phyloP scores from a whole-genome alignment of 2,888 invertebrate genomes.

The Plagodis pulveraria region DNA sequence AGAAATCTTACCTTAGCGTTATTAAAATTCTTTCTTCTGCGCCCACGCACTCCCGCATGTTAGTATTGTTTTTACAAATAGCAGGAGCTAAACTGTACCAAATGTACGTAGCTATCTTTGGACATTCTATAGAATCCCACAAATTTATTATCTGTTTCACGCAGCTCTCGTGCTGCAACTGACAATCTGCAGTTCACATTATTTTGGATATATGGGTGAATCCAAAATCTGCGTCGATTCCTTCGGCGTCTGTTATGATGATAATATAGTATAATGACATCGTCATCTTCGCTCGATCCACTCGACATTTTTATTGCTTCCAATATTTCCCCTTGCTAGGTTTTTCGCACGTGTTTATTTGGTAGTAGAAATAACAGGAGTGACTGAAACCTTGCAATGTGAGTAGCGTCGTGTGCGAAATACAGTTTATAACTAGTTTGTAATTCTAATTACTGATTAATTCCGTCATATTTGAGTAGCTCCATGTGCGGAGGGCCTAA shows the following conservation, averaged over 20 bases:
- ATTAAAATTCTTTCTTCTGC: constrained; percentile 20
- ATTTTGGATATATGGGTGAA: constrained; percentile 13
- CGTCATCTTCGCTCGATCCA: no score
- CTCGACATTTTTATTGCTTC: no score
- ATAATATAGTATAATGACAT: no score
- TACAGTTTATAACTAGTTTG: no score
- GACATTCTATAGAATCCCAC: constrained; percentile 22
- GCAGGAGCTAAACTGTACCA: constrained; percentile 19
- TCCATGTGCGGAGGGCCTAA: neutral
- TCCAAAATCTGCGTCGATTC: constrained; percentile 7
- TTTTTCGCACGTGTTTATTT: no score
- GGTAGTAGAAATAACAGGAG: no score
- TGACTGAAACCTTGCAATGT: no score
- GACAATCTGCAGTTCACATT: constrained; percentile 22
- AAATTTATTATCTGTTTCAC: constrained; percentile 18
- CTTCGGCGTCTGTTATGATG: constrained; percentile 6
- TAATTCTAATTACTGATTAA: neutral
- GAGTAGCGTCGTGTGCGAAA: no score
- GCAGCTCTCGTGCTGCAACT: constrained; percentile 23
- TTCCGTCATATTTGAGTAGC: constrained; percentile 23
- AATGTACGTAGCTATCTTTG: constrained; percentile 24
- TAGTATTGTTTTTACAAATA: constrained; percentile 7
- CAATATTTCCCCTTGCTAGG: no score
- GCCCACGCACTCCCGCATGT: constrained; percentile 17
- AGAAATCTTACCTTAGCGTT: constrained; percentile 13